Evolutionary conservation across 1,140 invertebrate species (phyloP), one percentile per base, ranked within the genome.

Genomic region (Bombus vancouverensis): DNA sequence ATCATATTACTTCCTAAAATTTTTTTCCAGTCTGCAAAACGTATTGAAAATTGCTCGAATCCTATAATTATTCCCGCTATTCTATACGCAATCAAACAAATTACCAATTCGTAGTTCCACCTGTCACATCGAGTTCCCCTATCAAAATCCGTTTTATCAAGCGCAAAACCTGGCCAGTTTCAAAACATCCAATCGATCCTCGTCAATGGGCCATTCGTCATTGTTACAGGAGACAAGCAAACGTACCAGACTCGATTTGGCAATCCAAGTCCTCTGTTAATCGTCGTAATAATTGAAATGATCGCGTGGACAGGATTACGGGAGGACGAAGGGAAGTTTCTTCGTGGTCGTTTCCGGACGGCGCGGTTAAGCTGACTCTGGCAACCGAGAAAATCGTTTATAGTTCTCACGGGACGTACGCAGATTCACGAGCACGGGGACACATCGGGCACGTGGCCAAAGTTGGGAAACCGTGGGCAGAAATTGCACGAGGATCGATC

Each of bases 381-480:
- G 62, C 39, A 73, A 75, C 32, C 42, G 65, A 86, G 82, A 81
- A 68, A 70, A 84, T 47, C 57, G 80, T 81, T 85, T 71, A 57
- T 81, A 74, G 65, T 70, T 37, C 47, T 28, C 47, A 34, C 12
- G 78, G 18, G 83, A 77, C 42, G 68, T 75, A 89, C 79, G 83
- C 77, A 76, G 86, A 88, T 83, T 88, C 80, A 79, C 72, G 57
- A 34, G 73, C 39, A 81, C 65, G 18, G 37, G 83, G 68, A n/a
- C 32, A 83, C 44, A 39, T 79, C 75, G 88, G 87, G 88, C 87
- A 86, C 70, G 85, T 83, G 74, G 88, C 88, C 88, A 89, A 85
- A 83, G 72, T 84, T 73, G 39, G 80, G 53, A 28, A 70, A 53
- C n/a, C 34, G 22, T 1, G 28, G 5, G 8, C 53, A 44, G 75